phyloP scores from a whole-genome alignment of 2,888 invertebrate genomes.

The Drosophila macrospina region DNA sequence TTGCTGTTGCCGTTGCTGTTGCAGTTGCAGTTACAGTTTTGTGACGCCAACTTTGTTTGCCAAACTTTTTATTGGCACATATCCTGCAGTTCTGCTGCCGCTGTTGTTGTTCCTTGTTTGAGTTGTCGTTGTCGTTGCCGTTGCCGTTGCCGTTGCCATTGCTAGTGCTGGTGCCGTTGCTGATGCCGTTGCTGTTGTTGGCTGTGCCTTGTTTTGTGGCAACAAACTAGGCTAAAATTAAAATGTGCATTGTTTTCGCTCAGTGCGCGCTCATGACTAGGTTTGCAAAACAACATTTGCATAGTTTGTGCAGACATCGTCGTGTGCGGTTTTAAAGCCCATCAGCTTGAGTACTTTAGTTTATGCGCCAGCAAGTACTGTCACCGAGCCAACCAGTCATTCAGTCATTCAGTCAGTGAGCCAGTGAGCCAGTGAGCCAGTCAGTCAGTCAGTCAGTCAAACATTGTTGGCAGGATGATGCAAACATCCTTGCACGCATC shows the following conservation, averaged over 20 bases:
- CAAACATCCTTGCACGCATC: constrained; percentile 60
- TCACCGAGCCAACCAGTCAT: constrained; percentile 33
- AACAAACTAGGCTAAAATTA: constrained; percentile 76
- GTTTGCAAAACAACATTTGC: constrained; percentile 66
- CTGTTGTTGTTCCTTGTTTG: constrained; percentile 30
- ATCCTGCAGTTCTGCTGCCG: constrained; percentile 57
- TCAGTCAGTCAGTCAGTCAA: constrained; percentile 8
- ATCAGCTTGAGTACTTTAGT: constrained; percentile 52
- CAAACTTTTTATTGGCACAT: constrained; percentile 82
- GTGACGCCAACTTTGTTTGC: constrained; percentile 81
- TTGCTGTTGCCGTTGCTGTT: background rate
- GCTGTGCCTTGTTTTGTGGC: constrained; percentile 60
- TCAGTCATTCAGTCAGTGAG: constrained; percentile 9
- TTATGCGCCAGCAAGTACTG: constrained; percentile 47
- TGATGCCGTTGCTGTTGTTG: constrained; percentile 26
- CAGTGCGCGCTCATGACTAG: constrained; percentile 45
- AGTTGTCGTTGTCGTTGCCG: constrained; percentile 3
- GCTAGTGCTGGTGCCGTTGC: constrained; percentile 31
- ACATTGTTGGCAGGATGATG: constrained; percentile 25
- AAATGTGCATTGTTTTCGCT: constrained; percentile 75
- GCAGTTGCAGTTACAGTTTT: constrained; percentile 71
- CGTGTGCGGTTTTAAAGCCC: constrained; percentile 56
- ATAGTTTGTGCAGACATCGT: constrained; percentile 45
- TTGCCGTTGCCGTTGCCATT: background rate
- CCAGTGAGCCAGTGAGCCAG: constrained; percentile 8